phyloP scores from a whole-genome alignment of 2,797 vertebrate genomes.

The Fratercula arctica region DNA sequence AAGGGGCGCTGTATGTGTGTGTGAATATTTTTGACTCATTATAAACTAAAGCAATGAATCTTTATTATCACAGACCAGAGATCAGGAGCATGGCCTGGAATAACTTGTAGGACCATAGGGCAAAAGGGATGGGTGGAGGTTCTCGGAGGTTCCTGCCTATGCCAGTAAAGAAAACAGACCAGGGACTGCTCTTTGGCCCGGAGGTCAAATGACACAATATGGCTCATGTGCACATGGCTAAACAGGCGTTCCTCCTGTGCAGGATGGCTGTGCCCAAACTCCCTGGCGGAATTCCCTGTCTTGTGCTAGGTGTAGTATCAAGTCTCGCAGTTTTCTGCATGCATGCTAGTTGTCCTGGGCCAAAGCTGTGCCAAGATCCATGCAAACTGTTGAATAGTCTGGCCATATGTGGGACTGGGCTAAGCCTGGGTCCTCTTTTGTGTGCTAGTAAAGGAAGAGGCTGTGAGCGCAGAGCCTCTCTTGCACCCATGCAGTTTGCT shows the following conservation, averaged over 20 bases:
- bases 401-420: not conserved
- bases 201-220: not conserved
- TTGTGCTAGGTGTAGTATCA: accelerated
- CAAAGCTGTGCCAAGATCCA: too few species aligned
- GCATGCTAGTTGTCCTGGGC: accelerated
- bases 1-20: not conserved
- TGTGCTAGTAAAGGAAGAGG: not conserved
- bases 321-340: not conserved
- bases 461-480: not conserved
- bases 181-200: not conserved
- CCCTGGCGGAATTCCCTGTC: not conserved
- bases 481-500: not conserved
- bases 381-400: not conserved
- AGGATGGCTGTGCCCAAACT: not conserved
- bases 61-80: not conserved
- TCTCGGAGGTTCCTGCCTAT: not conserved
- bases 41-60: not conserved
- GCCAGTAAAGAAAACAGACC: not conserved
- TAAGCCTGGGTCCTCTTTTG: not conserved
- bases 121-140: not conserved
- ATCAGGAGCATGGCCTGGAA: not conserved
- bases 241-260: not conserved
- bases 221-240: not conserved
- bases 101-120: not conserved
- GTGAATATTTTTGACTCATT: not conserved